Evolutionary conservation across 2,797 vertebrate species (phyloP).

Genomic region (Menidia menidia): DNA sequence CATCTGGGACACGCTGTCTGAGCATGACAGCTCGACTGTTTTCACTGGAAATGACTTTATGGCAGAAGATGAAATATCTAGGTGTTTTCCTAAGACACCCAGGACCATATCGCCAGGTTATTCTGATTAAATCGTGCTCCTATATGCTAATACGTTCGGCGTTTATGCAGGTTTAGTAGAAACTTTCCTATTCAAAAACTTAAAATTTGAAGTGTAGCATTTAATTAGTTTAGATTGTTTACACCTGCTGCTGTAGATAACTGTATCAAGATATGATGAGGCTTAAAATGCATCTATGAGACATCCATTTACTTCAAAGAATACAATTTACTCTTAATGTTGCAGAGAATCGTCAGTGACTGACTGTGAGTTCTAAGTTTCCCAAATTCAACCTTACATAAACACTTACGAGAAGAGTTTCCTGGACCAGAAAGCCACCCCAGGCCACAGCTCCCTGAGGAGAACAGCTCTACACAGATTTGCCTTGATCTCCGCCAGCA

Average conservation of each 20-base stretch:
- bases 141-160: too few species aligned
- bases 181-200: too few species aligned
- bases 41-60: not conserved
- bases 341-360: not conserved
- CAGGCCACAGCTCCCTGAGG: slow-evolving; percentile 94
- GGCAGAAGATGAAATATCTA: slow-evolving; percentile 4
- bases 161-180: too few species aligned
- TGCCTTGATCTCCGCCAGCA: slow-evolving; percentile 89
- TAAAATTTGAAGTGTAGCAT: too few species aligned
- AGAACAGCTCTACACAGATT: slow-evolving; percentile 91
- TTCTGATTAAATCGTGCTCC: too few species aligned
- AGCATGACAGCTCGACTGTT: slow-evolving; percentile 6
- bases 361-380: not conserved
- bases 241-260: too few species aligned
- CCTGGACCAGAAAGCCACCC: slow-evolving; percentile 92
- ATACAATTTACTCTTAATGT: not conserved
- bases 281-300: too few species aligned
- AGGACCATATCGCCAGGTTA: too few species aligned
- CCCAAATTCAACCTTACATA: not conserved
- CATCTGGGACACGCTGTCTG: not conserved
- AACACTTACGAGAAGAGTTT: slow-evolving; percentile 94
- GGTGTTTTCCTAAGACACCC: too few species aligned
- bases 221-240: too few species aligned
- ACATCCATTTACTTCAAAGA: too few species aligned
- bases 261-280: too few species aligned